A percentile compares a stretch with the other conserved stretches of the same genome.
Evolutionary conservation across 2,113 vertebrate genomes (phyloP).

Genomic region (Numenius arquata): DNA sequence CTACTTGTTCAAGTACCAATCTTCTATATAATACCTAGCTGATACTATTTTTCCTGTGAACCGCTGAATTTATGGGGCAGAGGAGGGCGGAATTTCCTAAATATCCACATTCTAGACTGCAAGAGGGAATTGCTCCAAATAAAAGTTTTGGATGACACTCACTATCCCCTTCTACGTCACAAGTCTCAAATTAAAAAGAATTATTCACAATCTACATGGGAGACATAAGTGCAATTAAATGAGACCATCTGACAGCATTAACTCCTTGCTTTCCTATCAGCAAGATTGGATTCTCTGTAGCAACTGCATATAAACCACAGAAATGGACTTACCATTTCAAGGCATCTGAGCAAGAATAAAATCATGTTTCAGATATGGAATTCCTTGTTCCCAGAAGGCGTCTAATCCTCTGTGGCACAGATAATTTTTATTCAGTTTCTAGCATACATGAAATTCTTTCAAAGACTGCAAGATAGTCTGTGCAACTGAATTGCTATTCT

Average conservation of each 20-base stretch:
- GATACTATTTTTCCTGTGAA: neutral
- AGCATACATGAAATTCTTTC: neutral
- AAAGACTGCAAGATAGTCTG: neutral
- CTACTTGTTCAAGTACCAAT: neutral
- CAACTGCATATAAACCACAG: neutral
- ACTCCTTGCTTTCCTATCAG: neutral
- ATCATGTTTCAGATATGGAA: neutral
- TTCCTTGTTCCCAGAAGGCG: neutral
- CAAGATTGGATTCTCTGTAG: neutral
- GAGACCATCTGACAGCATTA: neutral
- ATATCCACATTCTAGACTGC: neutral
- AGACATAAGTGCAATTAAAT: neutral
- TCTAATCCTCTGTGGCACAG: neutral
- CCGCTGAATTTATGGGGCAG: neutral
- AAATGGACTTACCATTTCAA: neutral
- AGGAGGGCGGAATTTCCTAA: neutral
- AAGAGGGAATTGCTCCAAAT: neutral
- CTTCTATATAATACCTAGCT: neutral
- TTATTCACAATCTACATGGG: neutral
- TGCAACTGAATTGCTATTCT: neutral
- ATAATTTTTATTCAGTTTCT: neutral
- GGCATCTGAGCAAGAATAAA: neutral
- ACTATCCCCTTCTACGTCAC: fast-evolving
- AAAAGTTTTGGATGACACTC: neutral
- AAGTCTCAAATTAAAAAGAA: neutral